Evolutionary conservation across 2,113 vertebrate species (phyloP).

Genomic region (cat (Felis catus)): F.catus_Fca126_mat1.0 CM031428.1:48864501-48865000

Average conservation of each 20-base stretch:
- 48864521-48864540: neutral
- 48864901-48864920: neutral
- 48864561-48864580: neutral
- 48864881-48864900: neutral
- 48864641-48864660: no score
- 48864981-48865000: neutral
- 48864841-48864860: neutral
- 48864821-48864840: neutral
- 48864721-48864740: no score
- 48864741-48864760: no score
- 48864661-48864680: no score
- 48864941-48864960: neutral
- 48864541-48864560: neutral
- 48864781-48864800: no score
- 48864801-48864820: no score
- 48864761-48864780: no score
- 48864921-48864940: neutral
- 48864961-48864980: neutral
- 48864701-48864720: no score
- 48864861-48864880: neutral
- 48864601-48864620: no score
- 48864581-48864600: rapidly evolving
- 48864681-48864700: no score
- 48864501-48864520: neutral
- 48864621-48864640: no score